Evolutionary conservation across 1,140 invertebrate genomes (phyloP), one percentile per base, ranked within the genome.

Genomic region (Rhagoletis pomonella): DNA sequence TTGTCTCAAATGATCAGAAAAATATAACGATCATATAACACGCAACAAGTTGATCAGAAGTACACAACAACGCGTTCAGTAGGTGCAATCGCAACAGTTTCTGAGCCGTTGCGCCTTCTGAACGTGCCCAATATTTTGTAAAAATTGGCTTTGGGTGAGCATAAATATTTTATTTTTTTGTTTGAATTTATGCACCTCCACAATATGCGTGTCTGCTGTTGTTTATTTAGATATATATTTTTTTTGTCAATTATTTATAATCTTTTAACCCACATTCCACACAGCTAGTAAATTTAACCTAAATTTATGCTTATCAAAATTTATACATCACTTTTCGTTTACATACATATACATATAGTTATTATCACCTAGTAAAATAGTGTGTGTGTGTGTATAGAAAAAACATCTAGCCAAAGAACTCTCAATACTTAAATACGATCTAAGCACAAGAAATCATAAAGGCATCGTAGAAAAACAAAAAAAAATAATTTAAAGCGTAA

Each of bases 261-360:
- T 47, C 12, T 14, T 42, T 42, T 58, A 81, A 81, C 73, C 73
- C 44, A 77, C 7, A 7, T 6, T 19, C 3, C 47, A 58, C 73
- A 55, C 44, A 81, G 44, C 47, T 55, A 3, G 47, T 19, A 29
- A 81, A 6, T 12, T 81, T 29, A 17, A 81, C 44, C 73, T 19
- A 47, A 77, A 19, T 55, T 81, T 55, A 81, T 29, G 73, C 14
- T 81, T 42, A 6, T 81, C 19, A 14, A 9, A 81, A 55, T 81
- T 17, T 81, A 81, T 81, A 81, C 17, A 81, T 50, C 44, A 81
- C 73, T 81, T 81, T 73, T 69, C 67, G 42, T 73, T 73, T 42
- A 73, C 73, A 81, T 81, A 55, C 44, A n/a, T 81, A n/a, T 50
- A 10, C n/a, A 64, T 64, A 17, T 64, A 29, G 29, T 29, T 29